A percentile compares a stretch with the other conserved stretches of the same genome.
Evolutionary conservation across 2,113 vertebrate genomes (phyloP).

Genomic region (Speoplatyrhinus poulsoni): DNA sequence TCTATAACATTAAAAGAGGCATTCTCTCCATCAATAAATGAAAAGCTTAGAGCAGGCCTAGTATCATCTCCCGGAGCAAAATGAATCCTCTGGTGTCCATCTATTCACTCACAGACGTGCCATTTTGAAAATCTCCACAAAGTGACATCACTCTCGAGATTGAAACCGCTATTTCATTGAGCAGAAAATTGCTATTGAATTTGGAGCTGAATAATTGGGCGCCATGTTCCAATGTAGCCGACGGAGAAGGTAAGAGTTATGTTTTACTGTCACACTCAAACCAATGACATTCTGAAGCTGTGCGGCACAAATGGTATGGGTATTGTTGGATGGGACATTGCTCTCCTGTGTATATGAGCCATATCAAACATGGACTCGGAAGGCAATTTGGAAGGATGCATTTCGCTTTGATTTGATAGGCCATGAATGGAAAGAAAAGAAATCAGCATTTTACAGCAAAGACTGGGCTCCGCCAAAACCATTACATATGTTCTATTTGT

Average conservation of each 20-base stretch:
- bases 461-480: constrained; percentile 33
- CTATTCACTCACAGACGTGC: constrained; percentile 69
- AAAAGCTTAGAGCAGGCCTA: constrained; percentile 65
- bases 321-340: constrained; percentile 75
- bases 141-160: constrained; percentile 74
- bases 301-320: constrained; percentile 71
- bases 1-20: constrained; percentile 48
- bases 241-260: constrained; percentile 58
- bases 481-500: constrained; percentile 38
- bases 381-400: constrained; percentile 66
- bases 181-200: constrained; percentile 79
- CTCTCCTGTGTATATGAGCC: constrained; percentile 72
- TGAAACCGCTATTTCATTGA: constrained; percentile 79
- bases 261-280: constrained; percentile 76
- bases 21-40: constrained; percentile 70
- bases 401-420: constrained; percentile 71
- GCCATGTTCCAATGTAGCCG: constrained; percentile 63
- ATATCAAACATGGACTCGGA: constrained; percentile 59
- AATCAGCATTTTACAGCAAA: constrained; percentile 53
- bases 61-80: constrained; percentile 71
- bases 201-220: constrained; percentile 76
- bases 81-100: constrained; percentile 69
- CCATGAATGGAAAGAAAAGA: constrained; percentile 44
- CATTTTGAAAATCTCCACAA: constrained; percentile 73
- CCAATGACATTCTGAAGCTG: constrained; percentile 73